Base-by-base conservation (phyloP, 2,797 vertebrate genomes). In the Coregonus ussuriensis region DNA sequence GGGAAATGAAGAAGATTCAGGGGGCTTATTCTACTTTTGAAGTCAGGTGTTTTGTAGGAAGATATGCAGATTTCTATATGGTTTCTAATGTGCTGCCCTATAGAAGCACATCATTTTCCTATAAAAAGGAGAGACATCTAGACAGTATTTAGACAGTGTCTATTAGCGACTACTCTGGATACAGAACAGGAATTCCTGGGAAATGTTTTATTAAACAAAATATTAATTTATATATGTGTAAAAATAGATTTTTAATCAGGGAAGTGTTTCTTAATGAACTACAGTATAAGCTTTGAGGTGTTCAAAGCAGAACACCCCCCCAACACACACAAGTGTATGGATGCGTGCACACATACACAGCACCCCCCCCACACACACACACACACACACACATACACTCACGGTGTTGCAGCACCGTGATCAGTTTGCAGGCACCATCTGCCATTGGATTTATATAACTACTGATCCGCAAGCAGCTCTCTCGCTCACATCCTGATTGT, bases 231-330 rank as follows among this genome's bases (percentile, higher is more conserved):
- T 7, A 25, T 59, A 71, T 11, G 65, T 72, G 79, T 85, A 84
- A 87, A 87, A 90, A 87, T 86, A 81, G 75, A 33, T 52, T 87
- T 88, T 33, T 80, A 85, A 81, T 91, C 78, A 81, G 81, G 68
- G 59, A 74, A 90, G 91, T 81, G 82, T 85, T 25, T 62, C 59
- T 25, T 9, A 62, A 62, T 62, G 59, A 62, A 62, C 59, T 21
- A 62, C 59, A 62, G 59, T 25, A 25, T 21, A 25, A 80, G 79
- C 75, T 82, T 83, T 75, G 78, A 83, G 83, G 76, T 37, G 77
- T 77, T 81, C 78, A 75, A 51, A 41, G 21, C 81, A 86, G 81
- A 83, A 82, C 81, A 82, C 77, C 82, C 86, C 77, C 79, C 53
- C 71, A 21, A 59, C 72, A 18, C 29, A 53, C 72, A 37, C 72